phyloP scores from a whole-genome alignment of 2,113 vertebrate species.

The Nicator chloris region DNA sequence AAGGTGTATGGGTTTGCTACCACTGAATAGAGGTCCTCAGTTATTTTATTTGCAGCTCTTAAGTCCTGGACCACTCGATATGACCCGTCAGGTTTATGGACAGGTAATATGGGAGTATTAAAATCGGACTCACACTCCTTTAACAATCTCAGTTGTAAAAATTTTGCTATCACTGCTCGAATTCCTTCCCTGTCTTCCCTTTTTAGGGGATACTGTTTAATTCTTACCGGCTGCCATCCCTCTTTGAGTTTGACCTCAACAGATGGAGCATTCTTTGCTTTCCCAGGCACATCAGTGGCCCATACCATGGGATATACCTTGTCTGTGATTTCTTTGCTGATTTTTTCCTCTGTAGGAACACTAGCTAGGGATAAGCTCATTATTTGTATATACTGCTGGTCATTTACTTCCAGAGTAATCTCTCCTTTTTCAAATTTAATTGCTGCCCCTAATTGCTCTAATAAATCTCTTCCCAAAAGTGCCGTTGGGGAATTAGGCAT shows the following conservation, averaged over 20 bases:
- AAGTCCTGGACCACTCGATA: neutral
- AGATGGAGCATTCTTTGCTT: neutral
- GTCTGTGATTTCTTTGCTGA: neutral
- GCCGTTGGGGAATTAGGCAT: neutral
- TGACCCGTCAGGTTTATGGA: fast-evolving
- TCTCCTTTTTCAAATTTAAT: neutral
- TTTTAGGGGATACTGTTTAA: neutral
- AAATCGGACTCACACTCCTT: neutral
- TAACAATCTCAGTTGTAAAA: neutral
- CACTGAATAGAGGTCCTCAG: no score
- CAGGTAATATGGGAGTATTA: neutral
- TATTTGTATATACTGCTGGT: neutral
- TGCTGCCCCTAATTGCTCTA: neutral
- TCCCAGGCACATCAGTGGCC: neutral
- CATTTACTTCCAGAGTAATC: neutral
- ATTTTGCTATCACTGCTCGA: neutral
- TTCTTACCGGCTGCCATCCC: fast-evolving
- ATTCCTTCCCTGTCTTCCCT: neutral
- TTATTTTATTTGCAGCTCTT: neutral
- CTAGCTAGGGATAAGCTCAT: neutral
- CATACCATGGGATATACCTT: neutral
- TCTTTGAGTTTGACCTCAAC: neutral
- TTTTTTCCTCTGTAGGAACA: neutral
- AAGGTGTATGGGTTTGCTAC: neutral
- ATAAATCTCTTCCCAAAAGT: neutral